Base-by-base conservation (phyloP, 1,140 invertebrate species). In the Drosophila funebris region DNA sequence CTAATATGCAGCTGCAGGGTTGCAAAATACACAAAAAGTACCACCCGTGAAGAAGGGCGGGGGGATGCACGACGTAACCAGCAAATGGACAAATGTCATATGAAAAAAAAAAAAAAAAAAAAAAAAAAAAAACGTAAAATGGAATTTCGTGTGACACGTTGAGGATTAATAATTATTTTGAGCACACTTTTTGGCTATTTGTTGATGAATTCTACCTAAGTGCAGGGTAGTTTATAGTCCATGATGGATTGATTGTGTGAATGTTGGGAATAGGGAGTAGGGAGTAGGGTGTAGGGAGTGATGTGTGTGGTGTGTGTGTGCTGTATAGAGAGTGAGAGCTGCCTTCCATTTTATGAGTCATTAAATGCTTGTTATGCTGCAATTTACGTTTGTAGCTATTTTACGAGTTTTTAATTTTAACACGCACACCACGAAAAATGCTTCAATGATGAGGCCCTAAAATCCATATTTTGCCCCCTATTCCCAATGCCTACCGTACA, bases 301-400 rank as follows among this genome's bases (percentile, higher is more conserved):
- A 8, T 37, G 24, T 39, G 14, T 52, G n/a, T 63, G 16, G 27
- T 22, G 36, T 50, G 8, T 36, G n/a, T 11, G 36, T 39, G 36
- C n/a, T 33, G 11, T 9, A 2, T 3, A 18, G 39, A 31, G 39
- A 56, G 41, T 27, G 22, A 5, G 44, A 37, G 48, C 36, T 69
- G 66, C 37, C 27, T 57, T 56, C 29, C 67, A 62, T 87, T 85
- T 81, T 77, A 87, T 88, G 78, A 72, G 56, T 73, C 71, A 78
- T 87, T 88, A 87, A 87, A 88, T 82, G 75, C 82, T 87, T 87
- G 83, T 87, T 87, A 76, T 78, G 71, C 74, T 88, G 83, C 67
- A 82, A 82, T 82, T 87, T 82, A 82, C 67, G 83, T 78, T 87
- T 85, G 64, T 76, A 69, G 57, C 54, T 60, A 75, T 82, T 87